Percentiles rank a stretch among this genome's conserved stretches.
Evolutionary conservation across 1,140 invertebrate species (phyloP).

Genomic region (Venustaconcha ellipsiformis): DNA sequence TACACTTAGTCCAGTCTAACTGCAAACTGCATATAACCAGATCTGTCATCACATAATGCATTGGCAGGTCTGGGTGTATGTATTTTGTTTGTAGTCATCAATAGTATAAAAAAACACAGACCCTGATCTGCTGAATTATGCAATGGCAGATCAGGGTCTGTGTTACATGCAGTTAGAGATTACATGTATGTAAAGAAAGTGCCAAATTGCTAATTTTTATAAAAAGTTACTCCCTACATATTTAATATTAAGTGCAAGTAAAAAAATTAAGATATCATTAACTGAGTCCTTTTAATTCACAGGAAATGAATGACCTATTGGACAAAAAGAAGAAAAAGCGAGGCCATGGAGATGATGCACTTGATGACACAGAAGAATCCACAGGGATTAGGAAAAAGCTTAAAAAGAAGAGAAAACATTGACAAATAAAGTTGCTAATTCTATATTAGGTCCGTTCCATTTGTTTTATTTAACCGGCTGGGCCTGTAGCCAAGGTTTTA

Average conservation of each 20-base stretch:
- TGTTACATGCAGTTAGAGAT: too few relatives aligned
- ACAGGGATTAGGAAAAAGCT: slow-evolving; percentile 58
- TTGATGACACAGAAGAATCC: slow-evolving; percentile 76
- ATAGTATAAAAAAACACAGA: too few relatives aligned
- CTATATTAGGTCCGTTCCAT: too few relatives aligned
- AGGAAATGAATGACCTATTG: slow-evolving; percentile 88
- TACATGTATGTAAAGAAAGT: not conserved
- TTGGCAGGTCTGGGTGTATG: too few relatives aligned
- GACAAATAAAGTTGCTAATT: not conserved
- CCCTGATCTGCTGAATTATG: too few relatives aligned
- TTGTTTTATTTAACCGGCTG: too few relatives aligned
- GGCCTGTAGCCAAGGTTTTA: too few relatives aligned
- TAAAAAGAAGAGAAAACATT: slow-evolving; percentile 50
- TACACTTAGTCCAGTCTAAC: too few relatives aligned
- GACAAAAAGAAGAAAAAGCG: slow-evolving; percentile 78
- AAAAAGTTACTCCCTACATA: not conserved
- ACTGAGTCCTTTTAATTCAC: slow-evolving; percentile 30
- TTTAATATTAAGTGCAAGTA: not conserved
- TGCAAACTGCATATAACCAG: too few relatives aligned
- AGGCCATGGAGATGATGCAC: slow-evolving; percentile 70
- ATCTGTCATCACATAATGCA: too few relatives aligned
- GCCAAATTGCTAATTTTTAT: not conserved
- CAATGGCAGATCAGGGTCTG: too few relatives aligned
- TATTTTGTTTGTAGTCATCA: too few relatives aligned
- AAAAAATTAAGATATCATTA: not conserved